Conservation (phyloP, 2,113 vertebrate species). For the Dendropsophus ebraccatus region DNA sequence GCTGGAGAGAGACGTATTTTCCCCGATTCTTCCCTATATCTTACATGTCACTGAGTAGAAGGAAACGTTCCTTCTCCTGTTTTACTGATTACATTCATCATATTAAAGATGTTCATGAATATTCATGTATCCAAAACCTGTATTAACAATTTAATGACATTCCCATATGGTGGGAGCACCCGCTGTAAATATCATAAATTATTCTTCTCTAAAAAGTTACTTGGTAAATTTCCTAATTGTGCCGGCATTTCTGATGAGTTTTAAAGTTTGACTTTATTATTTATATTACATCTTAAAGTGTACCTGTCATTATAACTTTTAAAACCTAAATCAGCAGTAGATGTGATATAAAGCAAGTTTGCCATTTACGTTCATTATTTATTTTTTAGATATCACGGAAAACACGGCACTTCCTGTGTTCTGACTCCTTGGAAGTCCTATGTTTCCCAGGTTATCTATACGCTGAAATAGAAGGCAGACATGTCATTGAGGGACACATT, state of each 20-base stretch:
- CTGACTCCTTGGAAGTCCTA: no score
- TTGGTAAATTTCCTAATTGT: not conserved
- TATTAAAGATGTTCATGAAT: not conserved
- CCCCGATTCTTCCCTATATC: not conserved
- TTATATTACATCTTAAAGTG: no score
- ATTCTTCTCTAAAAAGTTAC: not conserved
- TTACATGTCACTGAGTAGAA: not conserved
- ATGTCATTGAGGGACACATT: no score
- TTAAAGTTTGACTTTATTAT: not conserved
- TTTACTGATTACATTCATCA: conserved; percentile 11
- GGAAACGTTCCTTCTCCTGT: not conserved
- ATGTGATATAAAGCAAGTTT: no score
- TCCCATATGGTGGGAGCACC: not conserved
- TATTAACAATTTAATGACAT: not conserved
- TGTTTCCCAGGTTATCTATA: no score
- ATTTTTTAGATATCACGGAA: no score
- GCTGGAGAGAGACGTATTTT: not conserved
- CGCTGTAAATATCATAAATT: not conserved
- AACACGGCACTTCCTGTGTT: no score
- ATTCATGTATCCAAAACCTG: not conserved
- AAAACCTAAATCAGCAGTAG: no score
- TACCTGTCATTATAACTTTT: no score
- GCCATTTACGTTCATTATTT: no score
- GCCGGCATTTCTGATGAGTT: not conserved
- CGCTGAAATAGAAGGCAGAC: no score